These are phyloP conservation scores for Vombatus ursinus DNA, from an alignment of 2,113 vertebrate species.

Conservation along the genomic window DNA sequence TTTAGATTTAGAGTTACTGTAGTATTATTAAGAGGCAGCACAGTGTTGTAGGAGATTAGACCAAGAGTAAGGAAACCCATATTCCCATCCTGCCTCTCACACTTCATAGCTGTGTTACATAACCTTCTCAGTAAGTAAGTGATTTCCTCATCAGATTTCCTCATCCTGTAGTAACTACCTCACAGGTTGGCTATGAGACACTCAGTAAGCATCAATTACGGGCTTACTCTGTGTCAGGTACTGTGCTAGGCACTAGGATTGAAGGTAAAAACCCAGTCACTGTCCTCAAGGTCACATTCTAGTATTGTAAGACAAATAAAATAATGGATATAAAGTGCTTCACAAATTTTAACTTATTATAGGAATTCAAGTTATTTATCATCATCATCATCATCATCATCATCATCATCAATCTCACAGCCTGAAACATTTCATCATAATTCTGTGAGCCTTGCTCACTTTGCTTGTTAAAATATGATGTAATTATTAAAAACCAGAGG, in stretches of 20 bases:
- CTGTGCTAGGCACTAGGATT: not conserved
- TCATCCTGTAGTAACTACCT: not conserved
- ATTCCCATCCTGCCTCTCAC: not conserved
- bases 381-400: not conserved
- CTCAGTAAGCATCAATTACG: not conserved
- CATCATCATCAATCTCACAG: not conserved
- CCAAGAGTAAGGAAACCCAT: not conserved
- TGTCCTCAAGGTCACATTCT: not conserved
- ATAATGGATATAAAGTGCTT: not conserved
- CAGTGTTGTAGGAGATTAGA: not conserved
- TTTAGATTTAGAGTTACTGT: not conserved
- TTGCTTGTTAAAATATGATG: not conserved
- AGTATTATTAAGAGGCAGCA: not conserved
- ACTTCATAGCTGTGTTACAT: not conserved
- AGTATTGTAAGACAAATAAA: not conserved
- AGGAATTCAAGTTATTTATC: not conserved
- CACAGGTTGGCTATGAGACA: not conserved
- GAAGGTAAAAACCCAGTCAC: not conserved
- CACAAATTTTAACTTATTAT: not conserved
- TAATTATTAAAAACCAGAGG: not conserved
- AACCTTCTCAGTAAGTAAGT: not conserved
- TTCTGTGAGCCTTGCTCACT: not conserved
- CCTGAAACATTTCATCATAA: not conserved
- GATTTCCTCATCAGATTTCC: not conserved
- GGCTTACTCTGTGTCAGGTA: not conserved